Evolutionary conservation across 2,888 invertebrate species (phyloP).

Genomic region (Eilema griseolum): DNA sequence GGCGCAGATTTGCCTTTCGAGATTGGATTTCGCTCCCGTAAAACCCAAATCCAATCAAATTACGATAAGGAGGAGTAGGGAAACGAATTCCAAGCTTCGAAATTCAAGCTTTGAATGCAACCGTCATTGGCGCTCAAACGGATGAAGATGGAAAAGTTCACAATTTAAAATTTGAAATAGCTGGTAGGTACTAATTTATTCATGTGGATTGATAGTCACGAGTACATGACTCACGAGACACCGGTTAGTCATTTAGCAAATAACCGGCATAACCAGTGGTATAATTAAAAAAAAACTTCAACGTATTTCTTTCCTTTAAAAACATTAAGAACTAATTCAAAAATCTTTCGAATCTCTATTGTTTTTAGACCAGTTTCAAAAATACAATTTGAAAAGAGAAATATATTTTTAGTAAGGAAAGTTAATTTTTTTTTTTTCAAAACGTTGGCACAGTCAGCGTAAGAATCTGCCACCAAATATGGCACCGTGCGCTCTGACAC

Average conservation of each 20-base stretch:
- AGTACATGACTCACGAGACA: slow-evolving; percentile 4
- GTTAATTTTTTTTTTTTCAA: no score
- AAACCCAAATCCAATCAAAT: neutral
- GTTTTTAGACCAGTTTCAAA: neutral
- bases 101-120: neutral
- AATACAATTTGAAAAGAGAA: slow-evolving; percentile 5
- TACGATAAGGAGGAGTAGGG: neutral
- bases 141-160: neutral
- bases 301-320: neutral
- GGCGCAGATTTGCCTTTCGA: neutral
- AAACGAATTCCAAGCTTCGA: neutral
- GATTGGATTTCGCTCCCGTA: neutral
- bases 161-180: neutral
- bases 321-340: slow-evolving; percentile 11
- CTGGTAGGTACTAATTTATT: neutral
- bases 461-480: no score
- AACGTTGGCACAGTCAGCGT: no score
- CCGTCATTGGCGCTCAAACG: neutral
- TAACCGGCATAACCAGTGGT: slow-evolving; percentile 6
- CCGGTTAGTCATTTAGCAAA: neutral
- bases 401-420: no score
- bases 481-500: no score
- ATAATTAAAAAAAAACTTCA: slow-evolving; percentile 13
- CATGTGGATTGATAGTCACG: neutral
- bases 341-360: slow-evolving; percentile 7